Evolutionary conservation across 2,797 vertebrate genomes (phyloP), one percentile per base, ranked within the genome.

Genomic region (Aeoliscus strigatus): DNA sequence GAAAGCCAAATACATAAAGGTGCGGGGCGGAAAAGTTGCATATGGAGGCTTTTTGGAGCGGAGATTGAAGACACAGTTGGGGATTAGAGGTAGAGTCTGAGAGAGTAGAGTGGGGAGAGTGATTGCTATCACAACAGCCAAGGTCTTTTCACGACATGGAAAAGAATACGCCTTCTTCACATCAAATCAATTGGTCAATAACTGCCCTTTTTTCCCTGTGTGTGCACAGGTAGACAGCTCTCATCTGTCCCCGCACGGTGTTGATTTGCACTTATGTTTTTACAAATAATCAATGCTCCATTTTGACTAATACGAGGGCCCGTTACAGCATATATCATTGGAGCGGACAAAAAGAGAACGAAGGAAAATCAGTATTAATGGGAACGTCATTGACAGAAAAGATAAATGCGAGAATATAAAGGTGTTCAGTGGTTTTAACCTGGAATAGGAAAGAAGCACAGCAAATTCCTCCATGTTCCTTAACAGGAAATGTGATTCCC

Each of bases 1-100:
- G 86, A 87, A 88, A 89, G 77, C 84, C 85, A 89, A 90, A 90
- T 89, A 87, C 86, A 84, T 83, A 85, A 85, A 69, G 60, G 77
- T 26, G 79, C 69, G n/a, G 73, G 82, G 73, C 73, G 82, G 84
- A 88, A 88, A 82, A 85, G 86, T 88, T 86, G 83, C 83, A 86
- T 87, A 80, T 67, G 59, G 56, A 69, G 75, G 66, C 66, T 59
- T 31, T 47, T 42, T 64, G 82, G 78, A 84, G 79, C 66, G 77
- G 75, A 82, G 75, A 84, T 79, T 81, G 81, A 77, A 71, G 77
- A 77, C 66, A 75, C 70, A 69, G 70, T 78, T 75, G 64, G 71
- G 67, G 66, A 68, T 75, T 68, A 71, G 70, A 70, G 66, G 76
- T 63, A 68, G 58, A n/a, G n/a, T n/a, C n/a, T 71, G 37, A 60